Conservation (phyloP, 2,888 invertebrate species). For the Harmothoe impar region DNA sequence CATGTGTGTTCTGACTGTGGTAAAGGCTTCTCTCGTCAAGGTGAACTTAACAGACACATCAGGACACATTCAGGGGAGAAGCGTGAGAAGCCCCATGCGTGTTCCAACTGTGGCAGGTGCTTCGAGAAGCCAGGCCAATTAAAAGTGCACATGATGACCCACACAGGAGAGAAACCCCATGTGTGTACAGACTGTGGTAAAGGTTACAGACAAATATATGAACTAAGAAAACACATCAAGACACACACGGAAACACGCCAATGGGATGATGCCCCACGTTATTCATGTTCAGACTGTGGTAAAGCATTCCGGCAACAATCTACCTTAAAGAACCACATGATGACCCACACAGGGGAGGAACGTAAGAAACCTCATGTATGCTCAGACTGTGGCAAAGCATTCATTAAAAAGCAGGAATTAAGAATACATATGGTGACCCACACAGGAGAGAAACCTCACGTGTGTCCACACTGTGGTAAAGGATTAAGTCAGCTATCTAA, state of each 20-base stretch:
- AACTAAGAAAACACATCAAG: neutral
- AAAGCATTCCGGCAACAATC: neutral
- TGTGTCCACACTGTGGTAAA: slow-evolving; percentile 50
- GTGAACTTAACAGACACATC: neutral
- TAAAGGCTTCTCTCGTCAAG: neutral
- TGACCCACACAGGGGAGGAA: neutral
- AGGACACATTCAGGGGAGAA: slow-evolving; percentile 39
- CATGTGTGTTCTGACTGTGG: slow-evolving; percentile 39
- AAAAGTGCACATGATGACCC: neutral
- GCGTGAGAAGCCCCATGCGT: slow-evolving; percentile 36
- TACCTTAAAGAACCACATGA: neutral
- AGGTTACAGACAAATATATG: neutral
- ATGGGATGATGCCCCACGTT: too few species aligned
- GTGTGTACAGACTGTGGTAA: neutral
- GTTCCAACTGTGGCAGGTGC: neutral
- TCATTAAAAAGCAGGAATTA: neutral
- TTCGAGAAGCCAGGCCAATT: neutral
- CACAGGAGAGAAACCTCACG: slow-evolving; percentile 47
- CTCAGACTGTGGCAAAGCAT: neutral
- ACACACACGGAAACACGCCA: neutral
- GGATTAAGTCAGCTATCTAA: neutral
- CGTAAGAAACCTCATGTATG: neutral
- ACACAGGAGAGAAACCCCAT: slow-evolving; percentile 58
- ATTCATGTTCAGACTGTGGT: neutral
- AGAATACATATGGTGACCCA: neutral